Evolutionary conservation across 2,888 invertebrate species (phyloP), one percentile per base, ranked within the genome.

Genomic region (Agrotis segetum): DNA sequence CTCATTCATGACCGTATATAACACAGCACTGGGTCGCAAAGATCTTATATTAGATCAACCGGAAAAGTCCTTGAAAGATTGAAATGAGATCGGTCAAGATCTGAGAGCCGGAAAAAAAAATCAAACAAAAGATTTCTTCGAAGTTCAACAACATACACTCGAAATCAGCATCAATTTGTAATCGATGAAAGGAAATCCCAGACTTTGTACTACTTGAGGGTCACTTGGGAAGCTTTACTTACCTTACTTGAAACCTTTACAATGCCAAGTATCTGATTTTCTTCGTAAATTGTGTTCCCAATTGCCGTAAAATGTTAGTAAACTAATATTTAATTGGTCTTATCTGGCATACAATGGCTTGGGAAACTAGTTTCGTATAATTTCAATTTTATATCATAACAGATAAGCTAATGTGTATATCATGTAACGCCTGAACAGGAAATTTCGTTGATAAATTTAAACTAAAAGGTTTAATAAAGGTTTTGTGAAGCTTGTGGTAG

Each of bases 381-480:
- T 88, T 88, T 85, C 84, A 88, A 84, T 88, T 86, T 87, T 83
- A 85, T 85, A 87, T 86, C 86, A 84, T 79, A 89, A 87, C 84
- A 88, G 89, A 88, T 88, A 89, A 88, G 86, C 77, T 77, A 78
- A 79, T 81, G 82, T 85, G 81, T 86, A 85, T 88, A 85, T 88
- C 72, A 82, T 53, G 75, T 79, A 82, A 79, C 72, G 80, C 77
- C 75, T 79, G 67, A 74, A 82, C 72, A 78, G 78, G 70, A 85
- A 83, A 83, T 86, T 84, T 79, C 76, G 75, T 83, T 70, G 72
- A 49, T 55, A 79, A 85, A 85, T 76, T 82, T 79, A 71, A 79
- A 80, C 71, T 82, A 74, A 83, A 82, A 82, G 80, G 80, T 83
- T 82, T 77, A 85, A 76, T 78, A 83, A 82, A 82, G 80, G 80